phyloP scores from a whole-genome alignment of 2,113 vertebrate genomes.

The Astur gentilis region DNA sequence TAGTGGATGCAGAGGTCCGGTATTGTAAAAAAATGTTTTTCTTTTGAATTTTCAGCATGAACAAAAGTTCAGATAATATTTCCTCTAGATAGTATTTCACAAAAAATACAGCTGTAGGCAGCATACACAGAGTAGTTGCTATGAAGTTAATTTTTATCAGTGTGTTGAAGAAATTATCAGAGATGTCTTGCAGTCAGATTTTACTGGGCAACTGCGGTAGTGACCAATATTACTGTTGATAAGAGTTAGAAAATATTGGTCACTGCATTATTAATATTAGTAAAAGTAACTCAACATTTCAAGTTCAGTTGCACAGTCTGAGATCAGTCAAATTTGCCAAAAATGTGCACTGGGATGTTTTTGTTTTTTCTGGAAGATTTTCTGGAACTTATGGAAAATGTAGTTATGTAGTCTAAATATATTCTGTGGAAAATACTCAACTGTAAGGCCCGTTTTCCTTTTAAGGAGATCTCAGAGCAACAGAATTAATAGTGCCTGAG shows the following conservation, averaged over 20 bases:
- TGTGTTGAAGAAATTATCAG: not conserved
- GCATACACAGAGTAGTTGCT: not conserved
- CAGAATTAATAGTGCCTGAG: not conserved
- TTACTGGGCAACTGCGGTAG: not conserved
- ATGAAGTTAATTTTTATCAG: not conserved
- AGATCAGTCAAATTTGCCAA: conserved; percentile 58
- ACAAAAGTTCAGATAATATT: not conserved
- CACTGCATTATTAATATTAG: not conserved
- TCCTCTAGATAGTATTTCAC: not conserved
- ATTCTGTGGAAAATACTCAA: conserved; percentile 56
- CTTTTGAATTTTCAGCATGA: not conserved
- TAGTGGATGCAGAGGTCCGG: not conserved
- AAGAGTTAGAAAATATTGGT: not conserved
- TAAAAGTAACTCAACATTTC: conserved; percentile 38
- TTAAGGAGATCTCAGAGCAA: conserved; percentile 17
- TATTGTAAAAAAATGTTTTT: not conserved
- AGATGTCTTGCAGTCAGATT: not conserved
- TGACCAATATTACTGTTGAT: not conserved
- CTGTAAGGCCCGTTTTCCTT: conserved; percentile 34
- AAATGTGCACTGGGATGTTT: conserved; percentile 64
- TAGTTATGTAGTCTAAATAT: conserved; percentile 55
- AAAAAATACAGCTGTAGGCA: not conserved
- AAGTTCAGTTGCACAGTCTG: conserved; percentile 33
- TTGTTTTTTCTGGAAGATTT: conserved; percentile 62
- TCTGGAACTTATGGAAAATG: conserved; percentile 69